Evolutionary conservation across 2,797 vertebrate species (phyloP).

Genomic region (Serranus cabrilla): DNA sequence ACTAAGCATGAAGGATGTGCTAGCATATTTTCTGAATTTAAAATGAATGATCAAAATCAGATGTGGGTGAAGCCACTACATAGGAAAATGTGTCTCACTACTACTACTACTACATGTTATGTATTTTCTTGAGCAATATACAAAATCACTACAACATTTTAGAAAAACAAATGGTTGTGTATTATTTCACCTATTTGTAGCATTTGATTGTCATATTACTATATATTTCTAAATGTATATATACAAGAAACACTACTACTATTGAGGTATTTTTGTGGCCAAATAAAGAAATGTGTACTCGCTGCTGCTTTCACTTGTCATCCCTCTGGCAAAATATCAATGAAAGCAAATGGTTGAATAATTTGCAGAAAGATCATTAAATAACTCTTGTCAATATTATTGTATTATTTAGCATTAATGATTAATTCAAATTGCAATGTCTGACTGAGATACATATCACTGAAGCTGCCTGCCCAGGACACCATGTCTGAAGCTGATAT

Average conservation of each 20-base stretch:
- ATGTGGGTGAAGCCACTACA: constrained; percentile 30
- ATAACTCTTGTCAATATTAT: neutral
- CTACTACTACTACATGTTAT: neutral
- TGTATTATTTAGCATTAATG: neutral
- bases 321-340: neutral
- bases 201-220: constrained; percentile 5
- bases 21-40: neutral
- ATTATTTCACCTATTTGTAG: constrained; percentile 23
- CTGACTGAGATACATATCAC: neutral
- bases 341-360: too few relatives aligned
- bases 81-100: constrained; percentile 2
- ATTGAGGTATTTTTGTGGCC: neutral
- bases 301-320: neutral
- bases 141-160: constrained; percentile 4
- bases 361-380: too few relatives aligned
- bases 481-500: neutral
- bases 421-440: neutral
- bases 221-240: neutral
- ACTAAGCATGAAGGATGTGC: constrained; percentile 31
- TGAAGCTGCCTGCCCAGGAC: neutral
- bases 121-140: neutral
- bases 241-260: neutral
- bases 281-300: constrained; percentile 39
- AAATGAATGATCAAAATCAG: neutral
- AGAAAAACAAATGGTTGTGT: neutral